phyloP scores from a whole-genome alignment of 2,113 vertebrate genomes.

The Forbesichthys papilliferus region DNA sequence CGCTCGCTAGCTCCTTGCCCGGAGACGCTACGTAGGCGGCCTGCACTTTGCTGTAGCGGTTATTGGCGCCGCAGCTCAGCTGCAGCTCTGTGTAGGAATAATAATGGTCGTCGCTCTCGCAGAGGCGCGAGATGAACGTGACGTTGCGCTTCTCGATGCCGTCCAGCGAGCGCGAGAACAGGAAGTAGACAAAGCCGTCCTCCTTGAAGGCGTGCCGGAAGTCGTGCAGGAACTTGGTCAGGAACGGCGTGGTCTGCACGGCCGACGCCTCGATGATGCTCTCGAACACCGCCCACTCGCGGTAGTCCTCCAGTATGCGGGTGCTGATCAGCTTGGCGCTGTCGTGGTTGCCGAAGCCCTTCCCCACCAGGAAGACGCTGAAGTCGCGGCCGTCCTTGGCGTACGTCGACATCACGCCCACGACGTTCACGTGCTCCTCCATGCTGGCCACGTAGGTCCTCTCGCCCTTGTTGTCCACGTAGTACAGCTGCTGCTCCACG shows the following conservation, averaged over 20 bases:
- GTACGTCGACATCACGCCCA: conserved; percentile 84
- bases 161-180: conserved; percentile 87
- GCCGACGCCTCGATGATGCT: conserved; percentile 84
- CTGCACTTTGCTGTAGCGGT: conserved; percentile 80
- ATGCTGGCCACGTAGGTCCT: conserved; percentile 92
- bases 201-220: conserved; percentile 84
- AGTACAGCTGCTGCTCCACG: conserved; percentile 80
- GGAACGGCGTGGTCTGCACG: conserved; percentile 80
- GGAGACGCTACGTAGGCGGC: conserved; percentile 80
- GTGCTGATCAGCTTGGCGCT: conserved; percentile 93
- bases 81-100: conserved; percentile 94
- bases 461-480: conserved; percentile 86
- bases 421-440: conserved; percentile 84
- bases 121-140: conserved; percentile 88
- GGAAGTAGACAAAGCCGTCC: conserved; percentile 83
- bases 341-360: conserved; percentile 87
- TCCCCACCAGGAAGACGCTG: conserved; percentile 86
- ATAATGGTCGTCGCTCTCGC: conserved; percentile 84
- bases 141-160: conserved; percentile 79
- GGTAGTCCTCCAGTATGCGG: conserved; percentile 79
- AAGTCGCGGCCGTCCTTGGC: conserved; percentile 9
- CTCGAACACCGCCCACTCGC: conserved; percentile 88
- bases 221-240: conserved; percentile 77
- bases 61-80: conserved; percentile 75
- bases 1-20: conserved; percentile 73